Conservation (phyloP, 1,140 invertebrate genomes). For the Drosophila nikananu region DNA sequence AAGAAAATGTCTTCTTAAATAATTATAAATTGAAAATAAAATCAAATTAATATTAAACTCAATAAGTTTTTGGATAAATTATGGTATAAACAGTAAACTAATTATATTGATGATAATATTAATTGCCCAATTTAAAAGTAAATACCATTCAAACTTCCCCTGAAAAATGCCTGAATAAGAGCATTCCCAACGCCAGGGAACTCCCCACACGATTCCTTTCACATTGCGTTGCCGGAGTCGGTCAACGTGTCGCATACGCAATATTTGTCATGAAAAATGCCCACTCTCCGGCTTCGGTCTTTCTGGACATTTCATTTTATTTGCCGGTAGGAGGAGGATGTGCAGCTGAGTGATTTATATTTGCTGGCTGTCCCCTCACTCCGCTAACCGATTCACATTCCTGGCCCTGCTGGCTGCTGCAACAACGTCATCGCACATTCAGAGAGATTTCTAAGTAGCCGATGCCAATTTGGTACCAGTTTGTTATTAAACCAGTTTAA, state of each 20-base stretch:
- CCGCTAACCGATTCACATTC: constrained; percentile 19
- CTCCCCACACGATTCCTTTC: constrained; percentile 20
- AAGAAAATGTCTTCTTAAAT: too few relatives aligned
- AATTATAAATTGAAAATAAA: neutral
- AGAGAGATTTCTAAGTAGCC: constrained; percentile 28
- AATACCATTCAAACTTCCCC: neutral
- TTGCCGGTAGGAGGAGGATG: constrained; percentile 64
- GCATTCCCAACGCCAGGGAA: constrained; percentile 14
- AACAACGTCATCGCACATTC: constrained; percentile 1
- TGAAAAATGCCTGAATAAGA: neutral
- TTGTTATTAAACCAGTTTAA: constrained; percentile 58
- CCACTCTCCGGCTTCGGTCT: constrained; percentile 9
- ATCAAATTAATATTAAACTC: neutral
- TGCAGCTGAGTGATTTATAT: constrained; percentile 58
- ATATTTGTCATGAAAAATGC: constrained; percentile 58
- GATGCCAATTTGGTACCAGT: constrained; percentile 66
- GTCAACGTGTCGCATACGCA: constrained; percentile 68
- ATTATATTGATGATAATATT: too few relatives aligned
- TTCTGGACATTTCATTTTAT: constrained; percentile 30
- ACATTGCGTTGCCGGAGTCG: constrained; percentile 26
- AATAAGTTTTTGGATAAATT: neutral
- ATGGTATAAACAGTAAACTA: too few relatives aligned
- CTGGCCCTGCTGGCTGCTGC: constrained; percentile 21
- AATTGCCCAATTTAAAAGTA: neutral
- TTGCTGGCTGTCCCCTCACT: neutral